Percentiles rank a stretch among this genome's conserved stretches.
Conservation (phyloP, 2,113 vertebrate genomes). For the Mellivora capensis region DNA sequence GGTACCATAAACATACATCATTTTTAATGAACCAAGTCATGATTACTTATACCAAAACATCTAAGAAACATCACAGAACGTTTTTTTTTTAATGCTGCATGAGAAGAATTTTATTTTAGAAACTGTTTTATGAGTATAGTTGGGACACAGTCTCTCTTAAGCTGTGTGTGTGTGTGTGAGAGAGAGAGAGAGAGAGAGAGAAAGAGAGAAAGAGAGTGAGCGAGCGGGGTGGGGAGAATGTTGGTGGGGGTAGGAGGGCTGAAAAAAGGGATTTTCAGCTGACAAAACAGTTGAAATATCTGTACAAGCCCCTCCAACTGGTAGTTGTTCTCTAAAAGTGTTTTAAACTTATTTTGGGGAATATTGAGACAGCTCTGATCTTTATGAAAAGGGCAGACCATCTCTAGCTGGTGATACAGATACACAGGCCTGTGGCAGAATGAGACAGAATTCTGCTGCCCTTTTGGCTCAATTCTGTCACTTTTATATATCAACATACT, state of each 20-base stretch:
- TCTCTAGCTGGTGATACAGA: not conserved
- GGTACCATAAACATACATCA: not conserved
- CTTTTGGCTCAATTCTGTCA: not conserved
- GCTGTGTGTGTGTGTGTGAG: rapidly evolving
- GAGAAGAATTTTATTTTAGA: not conserved
- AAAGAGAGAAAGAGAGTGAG: too few species aligned
- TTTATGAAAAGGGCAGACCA: not conserved
- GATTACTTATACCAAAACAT: not conserved
- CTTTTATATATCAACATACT: not conserved
- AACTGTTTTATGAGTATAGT: not conserved
- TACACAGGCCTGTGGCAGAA: not conserved
- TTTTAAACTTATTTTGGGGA: not conserved
- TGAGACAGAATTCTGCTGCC: not conserved
- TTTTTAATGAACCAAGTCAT: not conserved
- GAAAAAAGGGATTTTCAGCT: not conserved
- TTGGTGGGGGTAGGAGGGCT: rapidly evolving
- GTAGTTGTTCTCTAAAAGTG: not conserved
- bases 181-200: too few species aligned
- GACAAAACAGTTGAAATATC: not conserved
- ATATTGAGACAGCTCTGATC: not conserved
- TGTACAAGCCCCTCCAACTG: not conserved
- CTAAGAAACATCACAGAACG: not conserved
- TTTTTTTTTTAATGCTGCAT: not conserved
- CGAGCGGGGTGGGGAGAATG: not conserved
- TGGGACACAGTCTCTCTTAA: not conserved